These are phyloP conservation scores for Pithys albifrons DNA, from an alignment of 2,113 vertebrate genomes.

Conservation along the genomic window DNA sequence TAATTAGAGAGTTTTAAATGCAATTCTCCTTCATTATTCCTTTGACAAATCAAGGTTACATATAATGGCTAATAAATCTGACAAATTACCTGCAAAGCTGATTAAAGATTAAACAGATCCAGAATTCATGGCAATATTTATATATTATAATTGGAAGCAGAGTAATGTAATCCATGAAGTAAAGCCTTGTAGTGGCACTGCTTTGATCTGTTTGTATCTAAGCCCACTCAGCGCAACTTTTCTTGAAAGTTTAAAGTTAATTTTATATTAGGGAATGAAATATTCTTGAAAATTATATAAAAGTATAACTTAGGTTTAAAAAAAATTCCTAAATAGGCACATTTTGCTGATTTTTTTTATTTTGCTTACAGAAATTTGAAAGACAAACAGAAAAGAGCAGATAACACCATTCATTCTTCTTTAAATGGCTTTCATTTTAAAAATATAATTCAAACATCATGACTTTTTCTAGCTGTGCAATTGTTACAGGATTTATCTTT, in stretches of 20 bases:
- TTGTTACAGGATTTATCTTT: background rate
- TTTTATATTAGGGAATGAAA: background rate
- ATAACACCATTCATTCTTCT: background rate
- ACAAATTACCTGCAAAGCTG: background rate
- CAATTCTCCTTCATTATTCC: background rate
- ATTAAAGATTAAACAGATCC: constrained; percentile 2
- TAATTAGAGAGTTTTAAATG: background rate
- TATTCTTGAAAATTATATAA: background rate
- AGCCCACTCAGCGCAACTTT: background rate
- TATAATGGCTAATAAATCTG: background rate
- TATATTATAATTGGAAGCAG: background rate
- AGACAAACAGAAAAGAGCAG: background rate
- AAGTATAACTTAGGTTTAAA: background rate
- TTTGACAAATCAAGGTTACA: background rate
- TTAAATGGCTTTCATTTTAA: background rate
- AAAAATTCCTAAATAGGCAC: background rate
- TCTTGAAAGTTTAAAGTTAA: background rate
- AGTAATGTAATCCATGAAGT: background rate
- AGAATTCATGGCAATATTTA: background rate
- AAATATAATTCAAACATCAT: background rate
- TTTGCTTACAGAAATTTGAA: background rate
- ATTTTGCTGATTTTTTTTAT: background rate
- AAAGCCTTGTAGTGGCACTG: background rate
- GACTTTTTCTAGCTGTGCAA: background rate
- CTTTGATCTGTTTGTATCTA: background rate